phyloP scores from a whole-genome alignment of 2,113 vertebrate genomes.

The Strigops habroptila region DNA sequence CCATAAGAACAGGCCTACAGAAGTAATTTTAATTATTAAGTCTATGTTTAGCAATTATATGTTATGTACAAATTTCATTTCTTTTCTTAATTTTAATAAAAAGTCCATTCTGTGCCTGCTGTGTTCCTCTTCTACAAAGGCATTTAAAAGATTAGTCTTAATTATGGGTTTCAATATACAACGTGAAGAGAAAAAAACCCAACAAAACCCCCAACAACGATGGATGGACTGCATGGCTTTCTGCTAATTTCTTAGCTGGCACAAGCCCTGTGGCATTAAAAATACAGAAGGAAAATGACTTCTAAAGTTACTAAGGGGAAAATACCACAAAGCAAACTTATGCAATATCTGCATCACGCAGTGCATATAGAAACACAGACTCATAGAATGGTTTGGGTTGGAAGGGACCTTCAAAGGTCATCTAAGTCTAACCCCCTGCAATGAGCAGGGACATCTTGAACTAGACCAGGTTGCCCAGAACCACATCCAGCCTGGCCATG shows the following conservation, averaged over 20 bases:
- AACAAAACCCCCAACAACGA: conserved; percentile 15
- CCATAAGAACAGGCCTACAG: not conserved
- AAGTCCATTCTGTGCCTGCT: conserved; percentile 30
- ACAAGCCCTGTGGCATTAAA: not conserved
- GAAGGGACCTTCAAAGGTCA: not conserved
- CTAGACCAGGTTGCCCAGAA: not conserved
- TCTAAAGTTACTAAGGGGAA: not conserved
- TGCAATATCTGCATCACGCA: not conserved
- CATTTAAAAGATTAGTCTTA: conserved; percentile 50
- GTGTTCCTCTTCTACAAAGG: conserved; percentile 13
- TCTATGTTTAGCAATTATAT: conserved; percentile 11
- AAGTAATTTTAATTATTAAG: conserved; percentile 52
- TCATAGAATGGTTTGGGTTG: not conserved
- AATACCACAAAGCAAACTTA: not conserved
- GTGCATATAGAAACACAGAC: not conserved
- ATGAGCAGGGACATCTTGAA: not conserved
- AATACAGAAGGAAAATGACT: not conserved
- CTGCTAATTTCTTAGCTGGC: conserved; percentile 35
- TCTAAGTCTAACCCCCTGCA: not conserved
- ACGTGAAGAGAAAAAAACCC: not conserved
- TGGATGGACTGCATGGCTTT: not conserved
- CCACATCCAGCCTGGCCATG: not conserved
- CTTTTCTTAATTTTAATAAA: conserved; percentile 64
- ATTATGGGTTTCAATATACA: conserved; percentile 27
- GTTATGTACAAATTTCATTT: conserved; percentile 23